Base-by-base conservation (phyloP, 2,888 invertebrate genomes). In the Prosapia bicincta region DNA sequence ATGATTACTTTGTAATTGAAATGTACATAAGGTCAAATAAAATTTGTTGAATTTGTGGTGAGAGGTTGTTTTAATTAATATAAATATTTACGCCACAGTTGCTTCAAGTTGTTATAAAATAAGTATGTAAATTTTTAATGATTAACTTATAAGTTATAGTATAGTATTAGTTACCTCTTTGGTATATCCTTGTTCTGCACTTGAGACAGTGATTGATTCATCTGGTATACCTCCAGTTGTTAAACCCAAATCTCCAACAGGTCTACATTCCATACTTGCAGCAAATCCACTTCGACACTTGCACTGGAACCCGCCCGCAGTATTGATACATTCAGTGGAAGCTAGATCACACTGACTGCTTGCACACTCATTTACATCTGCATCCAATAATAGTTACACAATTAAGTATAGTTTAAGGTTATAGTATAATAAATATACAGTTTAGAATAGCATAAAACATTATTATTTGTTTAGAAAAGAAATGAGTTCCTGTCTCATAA, bases 171-270 rank as follows among this genome's bases (percentile, higher is more conserved):
- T 86, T 86, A 94, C 93, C 81, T 92, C 90, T 88, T 94, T 95
- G 65, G 89, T 87, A 85, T 94, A 96, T 81, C 95, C 95, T 76
- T 89, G 86, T 86, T 96, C 96, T 72, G 92, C 91, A 72, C 91
- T 88, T 1, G 96, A 97, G 65, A 95, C 94, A 65, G 90, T 91
- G 38, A 97, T 95, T 30, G 95, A 93, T 80, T 95, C 94, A 83
- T 96, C 96, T 0, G 97, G 94, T 82, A 97, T 93, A 73, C 95
- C 96, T 32, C 96, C 95, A 83, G 94, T 95, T 69, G 92, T 92
- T 25, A 95, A 86, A 24, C 97, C 97, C 70, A 97, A 88, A 85
- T 97, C 97, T 5, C 93, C 94, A 38, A 96, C 93, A 0, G 96
- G 96, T 80, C 96, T 89, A 83, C 97, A 97, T 83, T 97, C 96